Evolutionary conservation across 2,113 vertebrate species (phyloP), one percentile per base, ranked within the genome.

Genomic region (Dasyornis broadbenti): DNA sequence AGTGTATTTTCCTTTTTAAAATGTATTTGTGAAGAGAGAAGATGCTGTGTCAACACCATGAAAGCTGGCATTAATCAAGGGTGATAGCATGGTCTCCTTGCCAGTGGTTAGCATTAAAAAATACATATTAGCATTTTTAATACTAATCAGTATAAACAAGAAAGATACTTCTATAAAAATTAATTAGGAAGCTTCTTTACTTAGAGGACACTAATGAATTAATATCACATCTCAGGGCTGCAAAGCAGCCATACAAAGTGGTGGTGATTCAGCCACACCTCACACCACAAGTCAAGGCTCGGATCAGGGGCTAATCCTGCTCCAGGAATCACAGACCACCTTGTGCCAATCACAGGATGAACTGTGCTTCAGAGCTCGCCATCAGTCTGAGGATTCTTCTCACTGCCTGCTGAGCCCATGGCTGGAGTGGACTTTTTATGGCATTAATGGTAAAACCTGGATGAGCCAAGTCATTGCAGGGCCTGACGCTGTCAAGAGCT

Each of bases 111-210:
- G 80, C 68, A 53, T 54, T 86, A 65, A 72, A 93, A 96, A 92
- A 88, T 22, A 82, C 71, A 52, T 90, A 95, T 92, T 93, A 92
- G 45, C 88, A 85, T 85, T 95, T 92, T 92, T 81, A 86, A 72
- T 73, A 93, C 92, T 95, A 88, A 92, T 88, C 82, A 90, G 71
- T 33, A 45, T 72, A 88, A 92, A 85, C 63, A 92, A 71, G 76
- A 90, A 82, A 79, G 77, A 88, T 42, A 42, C n/a, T 79, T 79
- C 35, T 8, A 72, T 72, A 91, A 82, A 84, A 87, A 59, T 57
- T 84, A 89, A 89, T 84, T 89, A 87, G 69, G 71, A 82, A 87
- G 63, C 85, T 80, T 71, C 77, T 90, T 86, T 94, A 45, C 86
- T 86, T 82, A 88, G 63, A 90, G 73, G 75, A 49, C 42, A n/a